These are phyloP conservation scores for Trialeurodes vaporariorum DNA, from an alignment of 1,140 invertebrate species.

Conservation along the genomic window DNA sequence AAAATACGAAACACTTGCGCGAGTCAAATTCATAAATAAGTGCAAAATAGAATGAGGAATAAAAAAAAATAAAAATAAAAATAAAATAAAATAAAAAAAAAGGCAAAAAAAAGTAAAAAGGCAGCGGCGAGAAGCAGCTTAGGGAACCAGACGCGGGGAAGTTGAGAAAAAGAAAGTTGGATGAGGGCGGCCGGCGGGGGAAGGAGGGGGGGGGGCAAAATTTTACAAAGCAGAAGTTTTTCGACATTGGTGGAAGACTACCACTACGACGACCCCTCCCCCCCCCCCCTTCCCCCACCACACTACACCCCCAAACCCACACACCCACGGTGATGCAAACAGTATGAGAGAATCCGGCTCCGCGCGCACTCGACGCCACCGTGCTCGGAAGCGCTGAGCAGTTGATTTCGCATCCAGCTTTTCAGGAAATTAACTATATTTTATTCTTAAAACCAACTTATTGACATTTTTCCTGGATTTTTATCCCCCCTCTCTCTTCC, in stretches of 20 bases:
- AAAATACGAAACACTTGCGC: background rate
- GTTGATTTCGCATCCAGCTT: background rate
- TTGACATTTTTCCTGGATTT: no score
- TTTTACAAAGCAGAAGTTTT: background rate
- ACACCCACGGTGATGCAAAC: no score
- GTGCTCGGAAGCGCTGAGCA: background rate
- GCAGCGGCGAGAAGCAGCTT: no score
- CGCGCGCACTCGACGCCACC: no score
- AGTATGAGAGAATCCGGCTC: background rate
- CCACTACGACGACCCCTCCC: no score
- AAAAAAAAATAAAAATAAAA: background rate
- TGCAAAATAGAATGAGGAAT: background rate
- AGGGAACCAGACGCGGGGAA: background rate
- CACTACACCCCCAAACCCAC: no score
- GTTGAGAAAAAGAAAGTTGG: background rate
- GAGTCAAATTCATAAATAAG: background rate
- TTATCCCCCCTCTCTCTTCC: background rate
- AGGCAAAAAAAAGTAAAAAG: no score
- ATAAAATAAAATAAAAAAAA: no score
- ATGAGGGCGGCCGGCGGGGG: no score
- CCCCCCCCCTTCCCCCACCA: no score
- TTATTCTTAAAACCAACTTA: constrained; percentile 1
- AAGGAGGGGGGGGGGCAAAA: no score
- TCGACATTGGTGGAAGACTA: background rate
- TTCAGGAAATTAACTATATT: constrained; percentile 1